Conservation (phyloP, 64 coral and sea anemone genomes). For the Pachyseris speciosa region DNA sequence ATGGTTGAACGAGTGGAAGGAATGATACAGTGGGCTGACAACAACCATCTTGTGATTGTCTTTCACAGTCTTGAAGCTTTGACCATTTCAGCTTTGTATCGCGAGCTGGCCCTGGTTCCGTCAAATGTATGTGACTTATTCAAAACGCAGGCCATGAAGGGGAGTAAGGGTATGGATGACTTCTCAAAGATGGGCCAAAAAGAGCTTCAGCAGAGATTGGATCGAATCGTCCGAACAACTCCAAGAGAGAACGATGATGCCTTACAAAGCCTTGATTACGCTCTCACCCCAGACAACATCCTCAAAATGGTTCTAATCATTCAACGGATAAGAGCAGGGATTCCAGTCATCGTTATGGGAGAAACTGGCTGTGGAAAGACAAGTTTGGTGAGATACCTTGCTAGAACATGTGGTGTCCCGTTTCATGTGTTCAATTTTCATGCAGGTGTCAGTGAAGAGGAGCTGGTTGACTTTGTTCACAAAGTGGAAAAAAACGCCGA, state of each 20-base stretch:
- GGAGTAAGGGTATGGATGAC: constrained; percentile 74
- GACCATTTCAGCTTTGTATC: constrained; percentile 82
- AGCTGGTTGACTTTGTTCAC: constrained; percentile 60
- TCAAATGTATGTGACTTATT: constrained; percentile 65
- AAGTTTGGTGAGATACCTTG: constrained; percentile 90
- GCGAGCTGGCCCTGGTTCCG: constrained; percentile 64
- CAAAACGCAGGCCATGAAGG: constrained; percentile 75
- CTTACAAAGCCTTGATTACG: constrained; percentile 46
- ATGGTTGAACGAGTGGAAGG: constrained; percentile 65
- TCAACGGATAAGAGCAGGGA: constrained; percentile 79
- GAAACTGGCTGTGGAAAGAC: constrained; percentile 99
- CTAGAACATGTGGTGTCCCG: constrained; percentile 72
- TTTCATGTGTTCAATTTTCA: constrained; percentile 89
- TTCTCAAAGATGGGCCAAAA: constrained; percentile 66
- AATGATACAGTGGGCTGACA: constrained; percentile 84
- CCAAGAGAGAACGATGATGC: background rate
- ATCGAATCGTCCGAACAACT: constrained; percentile 26
- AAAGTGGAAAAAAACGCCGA: constrained; percentile 41
- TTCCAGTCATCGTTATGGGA: constrained; percentile 95
- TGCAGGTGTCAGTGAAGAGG: constrained; percentile 76
- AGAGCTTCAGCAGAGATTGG: constrained; percentile 75
- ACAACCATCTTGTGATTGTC: constrained; percentile 72
- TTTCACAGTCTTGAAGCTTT: constrained; percentile 66
- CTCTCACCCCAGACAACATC: constrained; percentile 92
- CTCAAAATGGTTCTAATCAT: constrained; percentile 96